Evolutionary conservation across 2,888 invertebrate genomes (phyloP).

Genomic region (Melinaea marsaeus): DNA sequence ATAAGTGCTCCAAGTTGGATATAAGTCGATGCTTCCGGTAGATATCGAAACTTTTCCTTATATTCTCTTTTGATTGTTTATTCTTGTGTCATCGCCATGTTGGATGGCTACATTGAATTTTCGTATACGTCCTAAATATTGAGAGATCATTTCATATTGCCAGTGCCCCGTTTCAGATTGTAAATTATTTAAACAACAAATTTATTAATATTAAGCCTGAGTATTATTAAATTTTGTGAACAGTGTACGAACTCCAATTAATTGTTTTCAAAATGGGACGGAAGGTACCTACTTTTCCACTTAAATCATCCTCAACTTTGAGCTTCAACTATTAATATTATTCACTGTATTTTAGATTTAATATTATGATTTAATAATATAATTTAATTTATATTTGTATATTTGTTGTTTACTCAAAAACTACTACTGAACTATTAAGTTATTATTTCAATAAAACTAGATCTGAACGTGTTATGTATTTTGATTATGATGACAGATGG

Average conservation of each 20-base stretch:
- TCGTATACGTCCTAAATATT: background rate
- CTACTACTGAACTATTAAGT: no score
- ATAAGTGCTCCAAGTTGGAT: background rate
- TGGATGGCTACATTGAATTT: background rate
- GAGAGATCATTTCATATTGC: background rate
- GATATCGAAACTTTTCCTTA: background rate
- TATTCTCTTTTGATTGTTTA: background rate
- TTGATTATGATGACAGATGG: no score
- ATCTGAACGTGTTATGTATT: no score
- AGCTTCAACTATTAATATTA: background rate
- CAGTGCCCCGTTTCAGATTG: background rate
- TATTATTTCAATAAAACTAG: no score
- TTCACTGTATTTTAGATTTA: background rate
- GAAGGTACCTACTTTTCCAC: background rate
- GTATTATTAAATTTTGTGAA: slow-evolving; percentile 1
- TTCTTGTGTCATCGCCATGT: background rate
- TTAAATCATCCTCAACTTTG: background rate
- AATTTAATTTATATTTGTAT: no score
- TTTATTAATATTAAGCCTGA: background rate
- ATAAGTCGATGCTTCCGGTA: background rate
- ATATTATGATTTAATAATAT: no score
- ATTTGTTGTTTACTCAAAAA: no score
- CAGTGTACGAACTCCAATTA: slow-evolving; percentile 2
- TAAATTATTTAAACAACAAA: background rate
- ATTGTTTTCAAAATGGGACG: background rate